Percentiles rank a stretch among this genome's conserved stretches.
These are phyloP conservation scores for Scrobipalpa atriplicella DNA, from an alignment of 2,888 invertebrate species.

Conservation along the genomic window DNA sequence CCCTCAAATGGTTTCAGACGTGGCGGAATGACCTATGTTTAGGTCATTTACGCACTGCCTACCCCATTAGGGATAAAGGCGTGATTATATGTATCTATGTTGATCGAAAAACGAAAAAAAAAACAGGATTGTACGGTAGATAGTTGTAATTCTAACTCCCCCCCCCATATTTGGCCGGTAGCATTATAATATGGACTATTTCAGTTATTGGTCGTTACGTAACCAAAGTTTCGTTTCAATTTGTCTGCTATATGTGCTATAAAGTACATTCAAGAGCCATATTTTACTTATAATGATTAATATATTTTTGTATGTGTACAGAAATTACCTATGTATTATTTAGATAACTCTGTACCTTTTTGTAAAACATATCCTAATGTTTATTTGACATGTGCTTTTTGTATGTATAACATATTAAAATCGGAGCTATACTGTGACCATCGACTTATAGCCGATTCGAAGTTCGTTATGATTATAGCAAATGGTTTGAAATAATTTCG, in stretches of 20 bases:
- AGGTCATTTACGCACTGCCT: too few species aligned
- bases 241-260: conserved; percentile 43
- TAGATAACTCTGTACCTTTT: conserved; percentile 54
- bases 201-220: conserved; percentile 37
- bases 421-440: not conserved
- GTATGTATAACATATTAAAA: conserved; percentile 2
- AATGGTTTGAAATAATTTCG: too few species aligned
- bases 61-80: too few species aligned
- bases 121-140: too few species aligned
- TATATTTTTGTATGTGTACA: conserved; percentile 76
- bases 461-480: too few species aligned
- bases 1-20: too few species aligned
- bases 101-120: too few species aligned
- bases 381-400: conserved; percentile 24
- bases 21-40: too few species aligned
- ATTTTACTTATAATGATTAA: conserved; percentile 68
- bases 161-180: not conserved
- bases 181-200: conserved; percentile 18
- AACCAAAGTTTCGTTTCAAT: conserved; percentile 55
- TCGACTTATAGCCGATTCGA: not conserved
- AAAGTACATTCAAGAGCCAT: conserved; percentile 56
- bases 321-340: conserved; percentile 59
- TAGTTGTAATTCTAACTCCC: too few species aligned
- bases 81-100: too few species aligned
- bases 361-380: conserved; percentile 38